Percentiles rank a stretch among this genome's conserved stretches.
phyloP scores from a whole-genome alignment of 37 sponge, comb jelly and placozoan species.

The Tethya wilhelma region DNA sequence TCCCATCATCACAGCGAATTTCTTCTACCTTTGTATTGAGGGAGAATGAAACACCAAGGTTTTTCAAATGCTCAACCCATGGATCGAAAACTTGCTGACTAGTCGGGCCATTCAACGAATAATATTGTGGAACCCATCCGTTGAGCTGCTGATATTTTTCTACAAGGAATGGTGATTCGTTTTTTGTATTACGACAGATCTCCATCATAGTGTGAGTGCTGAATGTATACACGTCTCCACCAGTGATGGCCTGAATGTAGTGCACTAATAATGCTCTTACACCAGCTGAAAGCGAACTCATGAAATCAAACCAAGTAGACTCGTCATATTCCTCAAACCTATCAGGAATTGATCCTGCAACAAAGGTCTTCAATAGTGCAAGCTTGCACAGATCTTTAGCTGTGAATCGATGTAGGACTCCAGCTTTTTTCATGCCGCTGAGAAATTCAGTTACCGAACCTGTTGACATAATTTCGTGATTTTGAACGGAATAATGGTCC shows the following conservation, averaged over 20 bases:
- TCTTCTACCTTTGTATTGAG: neutral
- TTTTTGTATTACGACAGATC: neutral
- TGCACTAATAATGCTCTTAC: neutral
- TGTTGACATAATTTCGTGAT: neutral
- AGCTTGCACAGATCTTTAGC: too few relatives aligned
- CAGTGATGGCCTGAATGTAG: neutral
- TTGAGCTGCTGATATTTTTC: neutral
- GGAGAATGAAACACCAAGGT: neutral
- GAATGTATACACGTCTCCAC: neutral
- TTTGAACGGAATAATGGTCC: neutral
- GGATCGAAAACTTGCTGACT: neutral
- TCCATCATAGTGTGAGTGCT: neutral
- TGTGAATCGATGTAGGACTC: too few relatives aligned
- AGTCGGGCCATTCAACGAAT: neutral
- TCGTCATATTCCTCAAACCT: neutral
- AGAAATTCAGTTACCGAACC: too few relatives aligned
- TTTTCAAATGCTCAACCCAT: neutral
- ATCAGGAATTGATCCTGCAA: neutral
- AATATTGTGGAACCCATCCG: neutral
- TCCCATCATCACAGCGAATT: neutral
- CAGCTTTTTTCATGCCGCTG: too few relatives aligned
- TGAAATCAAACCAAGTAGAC: neutral
- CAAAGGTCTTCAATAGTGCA: neutral
- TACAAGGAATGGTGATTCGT: too few relatives aligned
- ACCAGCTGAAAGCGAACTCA: neutral